phyloP scores from a whole-genome alignment of 2,797 vertebrate species.

The Naso thynnoides region DNA sequence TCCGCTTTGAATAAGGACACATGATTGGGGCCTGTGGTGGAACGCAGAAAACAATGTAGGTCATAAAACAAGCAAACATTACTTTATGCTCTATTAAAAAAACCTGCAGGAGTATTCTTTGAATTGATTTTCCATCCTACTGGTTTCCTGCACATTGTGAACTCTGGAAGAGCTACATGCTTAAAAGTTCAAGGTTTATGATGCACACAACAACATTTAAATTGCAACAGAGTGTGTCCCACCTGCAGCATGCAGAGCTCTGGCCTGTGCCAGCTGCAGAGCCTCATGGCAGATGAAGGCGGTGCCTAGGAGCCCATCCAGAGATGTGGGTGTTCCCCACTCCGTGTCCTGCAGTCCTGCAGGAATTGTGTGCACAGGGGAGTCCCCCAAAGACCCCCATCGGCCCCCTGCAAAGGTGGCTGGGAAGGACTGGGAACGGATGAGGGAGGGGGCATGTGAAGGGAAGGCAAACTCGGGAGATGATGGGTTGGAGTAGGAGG shows the following conservation, averaged over 20 bases:
- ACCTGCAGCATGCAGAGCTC: slow-evolving; percentile 87
- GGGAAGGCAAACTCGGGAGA: slow-evolving; percentile 84
- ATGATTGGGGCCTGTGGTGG: slow-evolving; percentile 90
- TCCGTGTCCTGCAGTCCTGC: slow-evolving; percentile 95
- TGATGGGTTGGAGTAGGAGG: slow-evolving; percentile 50
- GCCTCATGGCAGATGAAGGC: slow-evolving; percentile 95
- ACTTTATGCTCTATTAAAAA: slow-evolving; percentile 2
- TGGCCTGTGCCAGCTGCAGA: slow-evolving; percentile 87
- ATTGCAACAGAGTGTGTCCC: background rate
- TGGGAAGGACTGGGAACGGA: slow-evolving; percentile 94
- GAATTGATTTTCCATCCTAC: slow-evolving; percentile 8
- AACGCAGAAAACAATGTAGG: slow-evolving; percentile 33
- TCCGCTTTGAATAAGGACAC: slow-evolving; percentile 91
- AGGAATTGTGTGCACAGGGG: slow-evolving; percentile 87
- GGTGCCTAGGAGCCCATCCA: slow-evolving; percentile 92
- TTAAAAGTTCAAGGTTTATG: background rate
- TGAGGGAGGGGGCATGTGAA: slow-evolving; percentile 71
- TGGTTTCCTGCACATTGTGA: background rate
- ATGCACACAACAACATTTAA: background rate
- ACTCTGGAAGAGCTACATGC: background rate
- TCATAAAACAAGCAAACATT: slow-evolving; percentile 44
- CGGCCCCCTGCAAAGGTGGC: slow-evolving; percentile 83
- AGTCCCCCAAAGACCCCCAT: slow-evolving; percentile 79
- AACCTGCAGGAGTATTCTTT: background rate
- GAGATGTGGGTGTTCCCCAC: slow-evolving; percentile 95